Evolutionary conservation across 2,888 invertebrate species (phyloP), one percentile per base, ranked within the genome.

Genomic region (Argynnis bischoffii): DNA sequence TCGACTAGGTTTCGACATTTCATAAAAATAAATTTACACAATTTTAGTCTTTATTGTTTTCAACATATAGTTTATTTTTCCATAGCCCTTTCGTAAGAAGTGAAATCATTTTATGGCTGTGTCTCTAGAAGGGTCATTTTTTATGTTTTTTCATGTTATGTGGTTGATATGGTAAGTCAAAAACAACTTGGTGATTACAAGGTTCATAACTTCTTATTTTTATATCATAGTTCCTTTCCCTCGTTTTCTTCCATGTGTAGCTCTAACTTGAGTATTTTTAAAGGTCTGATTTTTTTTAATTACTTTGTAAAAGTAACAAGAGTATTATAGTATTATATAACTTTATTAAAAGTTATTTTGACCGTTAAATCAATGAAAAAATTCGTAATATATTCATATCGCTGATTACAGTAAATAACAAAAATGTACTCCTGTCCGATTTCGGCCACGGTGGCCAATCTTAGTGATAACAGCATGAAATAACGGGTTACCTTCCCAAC

Each of bases 111-210:
- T 48, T 15, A 59, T 59, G n/a, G 59, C 59, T 48, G 48, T 47
- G 47, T 48, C 26, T 48, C 41, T 57, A 53, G 64, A 41, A 51
- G 57, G 57, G 53, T 47, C 57, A 57, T 51, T 51, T 65, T 57
- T 65, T 65, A 65, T 57, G 57, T 53, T 65, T 65, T 65, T 65
- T 50, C 51, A 13, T 21, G 54, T 5, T 47, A 46, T 54, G 54
- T 46, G 47, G 63, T 31, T 35, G 57, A 21, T 15, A 47, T 57
- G 41, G 31, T 47, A 51, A 57, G 57, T 35, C 31, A 57, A 57
- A 35, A 57, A 64, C 64, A 21, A 48, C 13, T 48, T 41, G 35
- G 48, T 59, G n/a, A 59, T 59, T 59, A 48, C 26, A 59, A 48
- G 48, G 31, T 6, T 48, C 26, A 48, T 6, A 59, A 16, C 26